Conservation (phyloP, 2,797 vertebrate species). For the Bovichtus variegatus region DNA sequence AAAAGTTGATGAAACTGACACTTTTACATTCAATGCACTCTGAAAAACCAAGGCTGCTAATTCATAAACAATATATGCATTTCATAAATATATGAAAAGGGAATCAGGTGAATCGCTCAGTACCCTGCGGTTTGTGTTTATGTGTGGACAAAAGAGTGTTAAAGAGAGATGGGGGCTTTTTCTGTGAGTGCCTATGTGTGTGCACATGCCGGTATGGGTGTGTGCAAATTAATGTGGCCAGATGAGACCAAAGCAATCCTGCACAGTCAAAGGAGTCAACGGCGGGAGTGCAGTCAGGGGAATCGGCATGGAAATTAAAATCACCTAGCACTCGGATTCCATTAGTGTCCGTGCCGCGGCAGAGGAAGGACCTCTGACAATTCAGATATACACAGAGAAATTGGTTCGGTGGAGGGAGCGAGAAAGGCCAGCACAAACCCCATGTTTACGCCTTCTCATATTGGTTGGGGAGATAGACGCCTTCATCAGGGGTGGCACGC, state of each 20-base stretch:
- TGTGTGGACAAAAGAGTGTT: constrained; percentile 40
- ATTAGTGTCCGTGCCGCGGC: constrained; percentile 82
- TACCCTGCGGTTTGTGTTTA: constrained; percentile 33
- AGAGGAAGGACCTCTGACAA: constrained; percentile 87
- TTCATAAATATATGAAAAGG: constrained; percentile 57
- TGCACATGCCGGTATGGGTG: constrained; percentile 15
- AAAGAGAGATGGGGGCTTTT: constrained; percentile 30
- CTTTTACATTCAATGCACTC: constrained; percentile 40
- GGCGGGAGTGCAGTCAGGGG: constrained; percentile 85
- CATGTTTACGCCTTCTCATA: constrained; percentile 80
- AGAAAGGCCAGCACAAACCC: constrained; percentile 74
- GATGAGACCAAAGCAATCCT: constrained; percentile 88
- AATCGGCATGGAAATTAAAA: constrained; percentile 89
- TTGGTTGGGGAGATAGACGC: constrained; percentile 81
- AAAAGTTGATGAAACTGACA: constrained; percentile 40
- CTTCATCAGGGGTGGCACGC: constrained; percentile 84
- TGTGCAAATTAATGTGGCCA: constrained; percentile 83
- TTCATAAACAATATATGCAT: constrained; percentile 35
- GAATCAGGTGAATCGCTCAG: constrained; percentile 48
- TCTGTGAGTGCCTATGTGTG: neutral
- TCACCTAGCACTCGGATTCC: constrained; percentile 87
- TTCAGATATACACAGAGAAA: constrained; percentile 86
- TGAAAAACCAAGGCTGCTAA: constrained; percentile 25
- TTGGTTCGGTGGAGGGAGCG: constrained; percentile 81
- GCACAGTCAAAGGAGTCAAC: constrained; percentile 85